phyloP scores from a whole-genome alignment of 2,113 vertebrate species.

The Isurus oxyrinchus region DNA sequence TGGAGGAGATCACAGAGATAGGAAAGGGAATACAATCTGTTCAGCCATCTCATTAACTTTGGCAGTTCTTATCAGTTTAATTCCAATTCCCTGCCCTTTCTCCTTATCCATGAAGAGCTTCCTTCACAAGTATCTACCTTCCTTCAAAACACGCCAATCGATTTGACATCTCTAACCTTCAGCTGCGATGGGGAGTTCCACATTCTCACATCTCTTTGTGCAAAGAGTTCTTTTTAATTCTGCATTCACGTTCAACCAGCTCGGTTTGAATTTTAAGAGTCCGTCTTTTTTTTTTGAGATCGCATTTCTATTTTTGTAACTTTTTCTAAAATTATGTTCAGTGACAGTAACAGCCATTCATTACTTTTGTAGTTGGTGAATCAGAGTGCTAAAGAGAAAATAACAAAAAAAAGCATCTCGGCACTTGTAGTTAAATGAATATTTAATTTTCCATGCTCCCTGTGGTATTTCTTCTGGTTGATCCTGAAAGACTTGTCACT shows the following conservation, averaged over 20 bases:
- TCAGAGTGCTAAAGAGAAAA: neutral
- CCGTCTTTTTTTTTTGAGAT: neutral
- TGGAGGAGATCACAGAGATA: neutral
- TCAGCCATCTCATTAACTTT: neutral
- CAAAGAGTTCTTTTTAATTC: neutral
- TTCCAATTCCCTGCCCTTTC: neutral
- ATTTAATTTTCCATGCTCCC: neutral
- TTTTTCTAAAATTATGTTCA: neutral
- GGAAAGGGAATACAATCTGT: neutral
- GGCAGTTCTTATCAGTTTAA: neutral
- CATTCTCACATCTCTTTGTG: neutral
- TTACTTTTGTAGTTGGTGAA: neutral
- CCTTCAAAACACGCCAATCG: neutral
- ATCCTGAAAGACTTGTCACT: neutral
- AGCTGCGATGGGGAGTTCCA: neutral
- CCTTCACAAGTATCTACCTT: neutral
- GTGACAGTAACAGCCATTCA: neutral
- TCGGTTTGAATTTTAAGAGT: neutral
- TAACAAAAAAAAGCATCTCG: neutral
- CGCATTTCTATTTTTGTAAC: slow-evolving; percentile 1
- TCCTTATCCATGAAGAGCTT: neutral
- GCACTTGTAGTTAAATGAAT: slow-evolving; percentile 6
- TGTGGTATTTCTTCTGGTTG: neutral
- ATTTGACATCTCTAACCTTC: slow-evolving; percentile 7
- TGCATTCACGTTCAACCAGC: neutral